A percentile compares a stretch with the other conserved stretches of the same genome.
Evolutionary conservation across 1,140 invertebrate genomes (phyloP).

Genomic region (Cydia splendana): DNA sequence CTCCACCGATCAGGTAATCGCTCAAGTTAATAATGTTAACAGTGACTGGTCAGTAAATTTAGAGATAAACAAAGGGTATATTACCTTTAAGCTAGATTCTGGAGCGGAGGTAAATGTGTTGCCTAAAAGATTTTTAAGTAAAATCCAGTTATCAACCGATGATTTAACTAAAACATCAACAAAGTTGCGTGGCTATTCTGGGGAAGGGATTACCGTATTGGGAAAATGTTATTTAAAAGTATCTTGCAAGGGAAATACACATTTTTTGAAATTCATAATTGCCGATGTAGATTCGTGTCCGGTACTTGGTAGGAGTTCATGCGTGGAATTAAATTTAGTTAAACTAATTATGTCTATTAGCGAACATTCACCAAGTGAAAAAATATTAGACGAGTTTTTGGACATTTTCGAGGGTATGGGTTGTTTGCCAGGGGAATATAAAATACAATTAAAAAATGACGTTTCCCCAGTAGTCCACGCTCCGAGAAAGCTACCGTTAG

Average conservation of each 20-base stretch:
- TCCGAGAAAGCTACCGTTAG: constrained; percentile 28
- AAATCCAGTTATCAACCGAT: too few relatives aligned
- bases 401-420: constrained; percentile 26
- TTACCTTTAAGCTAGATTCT: constrained; percentile 26
- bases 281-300: constrained; percentile 30
- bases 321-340: constrained; percentile 26
- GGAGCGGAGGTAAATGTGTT: too few relatives aligned
- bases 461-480: constrained; percentile 30
- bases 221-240: too few relatives aligned
- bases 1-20: too few relatives aligned
- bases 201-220: too few relatives aligned
- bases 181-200: too few relatives aligned
- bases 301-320: constrained; percentile 22
- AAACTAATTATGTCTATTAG: not conserved
- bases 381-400: constrained; percentile 21
- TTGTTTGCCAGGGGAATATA: constrained; percentile 27
- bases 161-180: too few relatives aligned
- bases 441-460: constrained; percentile 24
- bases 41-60: too few relatives aligned
- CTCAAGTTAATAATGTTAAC: too few relatives aligned
- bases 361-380: not conserved
- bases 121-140: too few relatives aligned
- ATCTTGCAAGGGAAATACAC: constrained; percentile 8
- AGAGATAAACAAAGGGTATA: constrained; percentile 1
- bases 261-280: constrained; percentile 29